A percentile compares a stretch with the other conserved stretches of the same genome.
These are phyloP conservation scores for Eulemur macaco DNA, from an alignment of 2,113 vertebrate genomes.

Conservation along the genomic window DNA sequence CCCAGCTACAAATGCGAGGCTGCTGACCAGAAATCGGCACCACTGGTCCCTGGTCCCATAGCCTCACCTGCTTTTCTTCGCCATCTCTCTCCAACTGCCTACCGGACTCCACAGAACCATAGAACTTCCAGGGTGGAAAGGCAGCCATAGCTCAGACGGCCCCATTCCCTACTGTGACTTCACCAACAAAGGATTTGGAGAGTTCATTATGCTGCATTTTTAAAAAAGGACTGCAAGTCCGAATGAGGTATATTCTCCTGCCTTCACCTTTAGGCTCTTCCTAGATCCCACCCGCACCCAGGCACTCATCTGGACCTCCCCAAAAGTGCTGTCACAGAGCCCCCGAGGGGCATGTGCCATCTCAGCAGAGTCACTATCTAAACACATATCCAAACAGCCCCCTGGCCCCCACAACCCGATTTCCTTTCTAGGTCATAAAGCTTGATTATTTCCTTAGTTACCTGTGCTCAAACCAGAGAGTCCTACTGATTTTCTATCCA, in stretches of 20 bases:
- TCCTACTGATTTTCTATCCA: background rate
- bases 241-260: fast-evolving
- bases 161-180: fast-evolving
- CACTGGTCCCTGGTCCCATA: fast-evolving
- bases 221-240: background rate
- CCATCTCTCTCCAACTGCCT: constrained; percentile 70
- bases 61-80: constrained; percentile 41
- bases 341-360: fast-evolving
- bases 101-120: constrained; percentile 19
- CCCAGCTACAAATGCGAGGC: fast-evolving
- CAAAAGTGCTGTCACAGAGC: background rate
- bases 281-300: background rate
- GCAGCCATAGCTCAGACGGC: background rate
- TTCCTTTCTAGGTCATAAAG: too few species aligned
- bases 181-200: background rate
- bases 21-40: fast-evolving
- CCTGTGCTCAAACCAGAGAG: background rate
- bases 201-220: fast-evolving
- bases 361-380: background rate
- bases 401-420: fast-evolving
- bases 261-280: background rate
- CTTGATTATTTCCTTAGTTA: background rate
- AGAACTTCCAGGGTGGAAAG: background rate
- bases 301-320: background rate
- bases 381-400: background rate